Percentiles rank a stretch among this genome's conserved stretches.
Conservation (phyloP, 2,797 vertebrate species). For the Tarsius wallacei region DNA sequence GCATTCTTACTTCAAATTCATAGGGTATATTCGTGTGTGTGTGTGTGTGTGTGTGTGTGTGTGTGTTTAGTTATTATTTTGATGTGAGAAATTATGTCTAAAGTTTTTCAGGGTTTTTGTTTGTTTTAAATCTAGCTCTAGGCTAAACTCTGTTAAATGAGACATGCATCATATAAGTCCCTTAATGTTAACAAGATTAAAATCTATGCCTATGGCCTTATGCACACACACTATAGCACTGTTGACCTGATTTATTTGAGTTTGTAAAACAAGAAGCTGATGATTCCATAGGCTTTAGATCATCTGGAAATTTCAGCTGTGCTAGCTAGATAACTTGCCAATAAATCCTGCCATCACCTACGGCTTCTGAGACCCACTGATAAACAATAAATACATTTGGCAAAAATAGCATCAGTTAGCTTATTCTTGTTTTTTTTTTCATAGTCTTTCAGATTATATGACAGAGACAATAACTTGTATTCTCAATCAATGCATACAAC, state of each 20-base stretch:
- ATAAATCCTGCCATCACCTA: not conserved
- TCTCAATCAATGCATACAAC: not conserved
- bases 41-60: no score
- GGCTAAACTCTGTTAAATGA: not conserved
- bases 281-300: not conserved
- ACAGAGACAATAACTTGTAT: not conserved
- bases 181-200: not conserved
- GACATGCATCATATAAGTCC: no score
- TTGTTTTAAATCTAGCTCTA: not conserved
- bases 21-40: not conserved
- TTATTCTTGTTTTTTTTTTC: not conserved
- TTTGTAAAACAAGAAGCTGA: not conserved
- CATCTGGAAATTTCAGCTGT: constrained; percentile 46
- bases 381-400: not conserved
- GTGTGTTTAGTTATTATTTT: not conserved
- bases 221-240: not conserved
- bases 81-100: not conserved
- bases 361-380: not conserved
- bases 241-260: not conserved
- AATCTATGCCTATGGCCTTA: not conserved
- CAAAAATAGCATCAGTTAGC: not conserved
- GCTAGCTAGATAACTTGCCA: not conserved
- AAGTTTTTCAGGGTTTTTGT: not conserved
- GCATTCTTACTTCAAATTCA: not conserved
- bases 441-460: not conserved